Base-by-base conservation (phyloP, 92 coral and sea anemone species). In the Ricordea florida region DNA sequence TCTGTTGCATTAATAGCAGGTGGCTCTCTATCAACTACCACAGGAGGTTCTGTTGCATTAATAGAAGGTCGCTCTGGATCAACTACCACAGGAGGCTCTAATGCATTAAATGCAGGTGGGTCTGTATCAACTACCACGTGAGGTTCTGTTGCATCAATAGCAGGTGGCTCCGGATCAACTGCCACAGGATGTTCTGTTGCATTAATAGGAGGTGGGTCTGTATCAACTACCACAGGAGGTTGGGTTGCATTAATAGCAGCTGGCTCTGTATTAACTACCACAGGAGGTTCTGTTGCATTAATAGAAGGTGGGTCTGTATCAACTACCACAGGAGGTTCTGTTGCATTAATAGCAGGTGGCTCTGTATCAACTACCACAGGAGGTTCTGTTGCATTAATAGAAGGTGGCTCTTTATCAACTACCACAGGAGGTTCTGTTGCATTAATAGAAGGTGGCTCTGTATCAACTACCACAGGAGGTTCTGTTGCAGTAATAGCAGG, bases 401-500 rank as follows among this genome's bases (percentile, higher is more conserved):
- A 6, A 25, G 44, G 29, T 0, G 5, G 22, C 28, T 29, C 43
- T 15, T 44, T 41, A 41, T 40, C 60, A 36, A n/a, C 26, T 15
- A 58, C n/a, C 0, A 9, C 24, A 8, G n/a, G n/a, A n/a, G n/a
- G n/a, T n/a, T n/a, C n/a, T n/a, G n/a, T n/a, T n/a, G n/a, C n/a
- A n/a, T n/a, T n/a, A n/a, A n/a, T n/a, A n/a, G n/a, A n/a, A n/a
- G 82, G 63, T 3, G 23, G 4, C 42, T 44, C 71, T 4, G 80
- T 57, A 5, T 26, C 15, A 31, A 21, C 44, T 21, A 15, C 57
- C 9, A 44, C 43, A 24, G 15, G 46, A 37, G 69, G 21, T 29
- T 55, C 22, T 21, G 25, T 30, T 17, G 15, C 6, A 9, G 30
- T 17, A 10, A 3, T 26, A 1, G 4, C 72, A 48, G 18, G n/a